Conservation (phyloP, 1,140 invertebrate genomes). For the Lamellibrachia luymesi region DNA sequence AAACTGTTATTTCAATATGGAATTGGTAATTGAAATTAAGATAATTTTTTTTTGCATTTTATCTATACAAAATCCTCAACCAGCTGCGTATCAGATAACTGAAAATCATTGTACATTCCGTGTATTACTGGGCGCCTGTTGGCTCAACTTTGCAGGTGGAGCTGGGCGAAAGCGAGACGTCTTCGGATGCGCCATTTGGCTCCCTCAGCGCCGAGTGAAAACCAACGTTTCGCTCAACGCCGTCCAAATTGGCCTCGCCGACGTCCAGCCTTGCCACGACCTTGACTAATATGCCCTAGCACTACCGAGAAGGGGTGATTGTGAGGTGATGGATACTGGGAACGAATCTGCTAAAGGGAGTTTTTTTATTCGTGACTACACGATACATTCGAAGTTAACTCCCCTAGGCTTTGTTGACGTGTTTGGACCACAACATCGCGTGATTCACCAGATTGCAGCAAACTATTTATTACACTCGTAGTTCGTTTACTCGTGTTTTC, state of each 20-base stretch:
- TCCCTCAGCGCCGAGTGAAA: background rate
- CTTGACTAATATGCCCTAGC: background rate
- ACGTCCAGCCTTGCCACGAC: background rate
- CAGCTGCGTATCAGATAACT: no score
- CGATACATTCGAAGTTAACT: background rate
- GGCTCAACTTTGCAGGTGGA: background rate
- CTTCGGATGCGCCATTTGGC: background rate
- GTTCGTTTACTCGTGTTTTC: background rate
- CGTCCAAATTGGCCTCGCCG: background rate
- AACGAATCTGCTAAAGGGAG: background rate
- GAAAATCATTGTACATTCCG: no score
- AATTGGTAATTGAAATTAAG: no score
- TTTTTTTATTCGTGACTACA: background rate
- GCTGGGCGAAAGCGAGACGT: background rate
- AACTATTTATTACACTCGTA: background rate
- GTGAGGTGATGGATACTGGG: background rate
- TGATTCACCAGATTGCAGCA: background rate
- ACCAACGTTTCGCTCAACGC: background rate
- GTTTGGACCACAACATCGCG: background rate
- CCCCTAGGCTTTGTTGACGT: background rate
- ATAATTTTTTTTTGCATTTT: no score
- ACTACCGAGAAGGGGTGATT: background rate
- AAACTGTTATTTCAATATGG: no score
- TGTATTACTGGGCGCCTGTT: background rate
- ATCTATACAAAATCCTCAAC: no score